Evolutionary conservation across 1,140 invertebrate species (phyloP), one percentile per base, ranked within the genome.

Genomic region (Trachelipus rathkii): DNA sequence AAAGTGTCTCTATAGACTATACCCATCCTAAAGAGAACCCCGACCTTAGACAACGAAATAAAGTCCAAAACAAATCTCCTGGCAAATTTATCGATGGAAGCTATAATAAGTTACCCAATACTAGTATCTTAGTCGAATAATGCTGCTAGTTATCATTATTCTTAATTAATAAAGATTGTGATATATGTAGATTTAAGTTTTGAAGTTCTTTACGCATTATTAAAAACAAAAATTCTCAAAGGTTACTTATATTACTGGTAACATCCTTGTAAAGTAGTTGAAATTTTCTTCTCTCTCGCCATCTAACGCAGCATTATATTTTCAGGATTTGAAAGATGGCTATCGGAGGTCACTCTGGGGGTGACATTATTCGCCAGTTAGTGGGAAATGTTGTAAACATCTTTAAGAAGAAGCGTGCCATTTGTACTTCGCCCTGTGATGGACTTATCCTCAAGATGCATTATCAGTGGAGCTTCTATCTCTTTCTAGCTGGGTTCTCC

Each of bases 371-470:
- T 43, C 73, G 73, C 43, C 73, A 75, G 73, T 33, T 75, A 53
- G 73, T 75, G 60, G 73, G 73, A 19, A 75, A 75, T 75, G 73
- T 75, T 60, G 73, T 75, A 44, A 75, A 75, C 66, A 75, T 75
- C 73, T 75, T 75, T 60, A 75, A 75, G 73, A 75, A 75, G 73
- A 75, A 75, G 67, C 50, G 73, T 19, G 73, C 73, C 23, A 24
- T 67, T 33, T 76, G 74, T 44, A 76, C 74, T 15, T 70, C 74
- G 19, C 74, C 74, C 44, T 76, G 74, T 24, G 74, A 76, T 76
- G 74, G 74, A 23, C 71, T 76, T 76, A 67, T 76, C 45, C 69
- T 76, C 24, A 76, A 76, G 71, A 76, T 76, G 74, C 74, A 76
- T 71, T 76, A 76, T 71, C 74, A 71, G 33, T 76, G 74, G 74